Evolutionary conservation across 2,888 invertebrate species (phyloP).

Genomic region (Shargacucullia verbasci): DNA sequence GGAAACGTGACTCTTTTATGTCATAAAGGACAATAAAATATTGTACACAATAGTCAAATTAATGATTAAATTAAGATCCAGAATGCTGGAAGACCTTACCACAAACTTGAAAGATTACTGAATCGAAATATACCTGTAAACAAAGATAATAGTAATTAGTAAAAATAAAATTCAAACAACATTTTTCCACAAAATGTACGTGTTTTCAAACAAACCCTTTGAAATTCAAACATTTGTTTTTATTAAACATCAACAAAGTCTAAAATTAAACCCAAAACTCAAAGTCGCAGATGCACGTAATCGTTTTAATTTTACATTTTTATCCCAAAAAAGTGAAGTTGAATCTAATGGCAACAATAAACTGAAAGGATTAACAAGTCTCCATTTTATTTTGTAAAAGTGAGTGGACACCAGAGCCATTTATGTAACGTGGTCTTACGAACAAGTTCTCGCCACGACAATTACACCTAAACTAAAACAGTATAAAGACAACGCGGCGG

Average conservation of each 20-base stretch:
- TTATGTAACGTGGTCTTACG: conserved; percentile 21
- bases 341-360: conserved; percentile 18
- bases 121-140: background rate
- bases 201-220: conserved; percentile 3
- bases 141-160: background rate
- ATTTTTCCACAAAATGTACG: background rate
- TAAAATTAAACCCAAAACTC: conserved; percentile 18
- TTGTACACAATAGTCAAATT: too few species aligned
- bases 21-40: too few species aligned
- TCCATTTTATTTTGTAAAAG: conserved; percentile 11
- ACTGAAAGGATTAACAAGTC: conserved; percentile 1
- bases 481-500: conserved; percentile 7
- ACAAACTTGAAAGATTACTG: too few species aligned
- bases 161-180: background rate
- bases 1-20: too few species aligned
- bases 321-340: conserved; percentile 10
- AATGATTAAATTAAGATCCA: too few species aligned
- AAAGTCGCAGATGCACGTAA: conserved; percentile 10
- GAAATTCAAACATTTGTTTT: conserved; percentile 12
- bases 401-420: conserved; percentile 13
- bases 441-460: conserved; percentile 26
- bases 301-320: conserved; percentile 11
- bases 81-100: too few species aligned
- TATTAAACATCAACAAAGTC: conserved; percentile 14
- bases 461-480: conserved; percentile 27